These are phyloP conservation scores for Lordiphosa fenestrarum DNA, from an alignment of 2,888 invertebrate genomes.

Conservation along the genomic window DNA sequence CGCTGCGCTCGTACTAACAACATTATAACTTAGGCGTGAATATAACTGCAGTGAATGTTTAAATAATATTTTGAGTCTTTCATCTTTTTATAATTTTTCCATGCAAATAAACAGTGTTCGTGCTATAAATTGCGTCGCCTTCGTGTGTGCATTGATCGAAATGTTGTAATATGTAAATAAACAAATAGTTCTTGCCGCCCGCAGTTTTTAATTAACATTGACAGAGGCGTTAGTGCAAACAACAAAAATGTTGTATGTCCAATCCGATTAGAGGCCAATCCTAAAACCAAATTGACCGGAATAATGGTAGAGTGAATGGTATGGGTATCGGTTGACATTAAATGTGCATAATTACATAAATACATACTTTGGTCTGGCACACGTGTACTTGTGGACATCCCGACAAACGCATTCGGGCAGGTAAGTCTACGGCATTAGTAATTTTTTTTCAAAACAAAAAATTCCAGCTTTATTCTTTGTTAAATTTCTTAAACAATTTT, in stretches of 20 bases:
- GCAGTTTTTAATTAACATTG: constrained; percentile 23
- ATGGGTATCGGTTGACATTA: neutral
- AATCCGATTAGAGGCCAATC: constrained; percentile 9
- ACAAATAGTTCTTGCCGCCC: constrained; percentile 18
- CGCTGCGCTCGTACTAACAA: constrained; percentile 38
- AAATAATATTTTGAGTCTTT: constrained; percentile 1
- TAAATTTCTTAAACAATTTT: too few relatives aligned
- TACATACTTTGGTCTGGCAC: too few relatives aligned
- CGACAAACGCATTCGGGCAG: too few relatives aligned
- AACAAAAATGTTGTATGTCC: constrained; percentile 9
- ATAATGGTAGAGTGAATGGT: neutral
- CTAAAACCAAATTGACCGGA: constrained; percentile 2
- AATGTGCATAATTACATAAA: too few relatives aligned
- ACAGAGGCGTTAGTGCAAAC: constrained; percentile 27
- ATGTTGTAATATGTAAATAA: constrained; percentile 18
- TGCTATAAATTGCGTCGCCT: constrained; percentile 1
- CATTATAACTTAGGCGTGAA: constrained; percentile 34
- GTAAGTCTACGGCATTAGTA: too few relatives aligned
- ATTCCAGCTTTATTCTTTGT: too few relatives aligned
- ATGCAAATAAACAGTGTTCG: constrained; percentile 7
- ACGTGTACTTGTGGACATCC: too few relatives aligned
- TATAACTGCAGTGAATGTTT: constrained; percentile 11
- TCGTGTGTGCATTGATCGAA: constrained; percentile 23
- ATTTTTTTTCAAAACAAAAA: too few relatives aligned
- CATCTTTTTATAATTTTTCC: neutral